These are phyloP conservation scores for Sialia sialis DNA, from an alignment of 2,113 vertebrate species.

Conservation along the genomic window DNA sequence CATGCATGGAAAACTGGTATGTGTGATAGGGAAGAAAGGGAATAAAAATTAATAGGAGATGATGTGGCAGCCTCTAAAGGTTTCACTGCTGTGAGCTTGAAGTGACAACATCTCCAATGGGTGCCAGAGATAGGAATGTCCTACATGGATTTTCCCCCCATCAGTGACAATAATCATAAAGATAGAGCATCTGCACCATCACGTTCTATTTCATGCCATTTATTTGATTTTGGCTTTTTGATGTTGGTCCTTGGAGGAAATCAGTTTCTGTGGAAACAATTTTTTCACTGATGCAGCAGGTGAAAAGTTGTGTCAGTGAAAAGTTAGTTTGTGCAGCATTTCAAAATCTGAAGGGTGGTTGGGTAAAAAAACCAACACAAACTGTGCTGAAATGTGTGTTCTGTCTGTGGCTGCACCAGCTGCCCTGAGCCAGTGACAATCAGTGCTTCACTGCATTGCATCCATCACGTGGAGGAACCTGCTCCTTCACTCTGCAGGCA, in stretches of 20 bases:
- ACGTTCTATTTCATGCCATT: neutral
- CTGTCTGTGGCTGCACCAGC: neutral
- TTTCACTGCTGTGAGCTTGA: neutral
- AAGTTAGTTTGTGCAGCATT: neutral
- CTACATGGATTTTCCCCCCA: neutral
- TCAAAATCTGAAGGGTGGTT: neutral
- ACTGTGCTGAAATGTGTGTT: neutral
- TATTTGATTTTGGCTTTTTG: neutral
- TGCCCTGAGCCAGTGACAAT: neutral
- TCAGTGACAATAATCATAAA: constrained; percentile 13
- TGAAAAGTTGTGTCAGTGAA: neutral
- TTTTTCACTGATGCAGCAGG: neutral
- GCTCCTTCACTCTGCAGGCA: neutral
- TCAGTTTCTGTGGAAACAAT: neutral
- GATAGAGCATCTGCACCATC: neutral
- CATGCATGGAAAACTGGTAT: neutral
- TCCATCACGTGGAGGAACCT: neutral
- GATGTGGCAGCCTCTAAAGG: neutral
- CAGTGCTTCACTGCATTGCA: neutral
- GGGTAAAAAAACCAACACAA: neutral
- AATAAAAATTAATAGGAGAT: neutral
- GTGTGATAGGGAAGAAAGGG: neutral
- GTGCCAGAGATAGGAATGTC: neutral
- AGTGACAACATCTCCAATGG: neutral
- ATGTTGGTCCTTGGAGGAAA: neutral